Conservation (phyloP, 2,888 invertebrate species). For the Lasioglossum vierecki region DNA sequence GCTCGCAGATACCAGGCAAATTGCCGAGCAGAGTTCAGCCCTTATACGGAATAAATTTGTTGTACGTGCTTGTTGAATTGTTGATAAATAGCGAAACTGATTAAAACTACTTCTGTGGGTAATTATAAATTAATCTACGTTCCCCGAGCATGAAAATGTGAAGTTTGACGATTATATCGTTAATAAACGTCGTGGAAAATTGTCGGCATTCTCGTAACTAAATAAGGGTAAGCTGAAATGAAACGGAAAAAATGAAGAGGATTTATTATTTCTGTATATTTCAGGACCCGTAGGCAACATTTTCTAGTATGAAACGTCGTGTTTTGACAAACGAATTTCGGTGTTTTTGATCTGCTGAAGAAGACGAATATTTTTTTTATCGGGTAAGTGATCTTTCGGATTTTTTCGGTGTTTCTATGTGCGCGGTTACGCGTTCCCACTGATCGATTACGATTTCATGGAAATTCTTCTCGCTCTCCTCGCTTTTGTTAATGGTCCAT, state of each 20-base stretch:
- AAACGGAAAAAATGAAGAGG: neutral
- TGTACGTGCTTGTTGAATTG: neutral
- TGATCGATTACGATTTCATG: constrained; percentile 35
- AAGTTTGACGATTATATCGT: neutral
- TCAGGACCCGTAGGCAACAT: neutral
- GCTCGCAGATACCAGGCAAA: constrained; percentile 18
- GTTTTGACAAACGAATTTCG: neutral
- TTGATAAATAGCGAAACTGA: neutral
- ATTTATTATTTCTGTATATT: neutral
- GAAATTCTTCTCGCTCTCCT: constrained; percentile 25
- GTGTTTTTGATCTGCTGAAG: neutral
- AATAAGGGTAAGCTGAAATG: neutral
- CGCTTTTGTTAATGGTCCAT: constrained; percentile 21
- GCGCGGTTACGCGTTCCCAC: neutral
- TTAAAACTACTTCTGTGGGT: neutral
- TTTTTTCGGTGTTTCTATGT: neutral
- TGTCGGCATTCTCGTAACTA: neutral
- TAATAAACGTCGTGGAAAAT: neutral
- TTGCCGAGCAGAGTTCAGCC: neutral
- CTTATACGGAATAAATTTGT: neutral
- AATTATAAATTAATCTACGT: neutral
- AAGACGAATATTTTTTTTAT: neutral
- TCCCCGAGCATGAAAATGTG: neutral
- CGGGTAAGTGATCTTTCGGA: neutral
- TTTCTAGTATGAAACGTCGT: neutral